Conservation (phyloP, 2,888 invertebrate species). For the Agrotis segetum region DNA sequence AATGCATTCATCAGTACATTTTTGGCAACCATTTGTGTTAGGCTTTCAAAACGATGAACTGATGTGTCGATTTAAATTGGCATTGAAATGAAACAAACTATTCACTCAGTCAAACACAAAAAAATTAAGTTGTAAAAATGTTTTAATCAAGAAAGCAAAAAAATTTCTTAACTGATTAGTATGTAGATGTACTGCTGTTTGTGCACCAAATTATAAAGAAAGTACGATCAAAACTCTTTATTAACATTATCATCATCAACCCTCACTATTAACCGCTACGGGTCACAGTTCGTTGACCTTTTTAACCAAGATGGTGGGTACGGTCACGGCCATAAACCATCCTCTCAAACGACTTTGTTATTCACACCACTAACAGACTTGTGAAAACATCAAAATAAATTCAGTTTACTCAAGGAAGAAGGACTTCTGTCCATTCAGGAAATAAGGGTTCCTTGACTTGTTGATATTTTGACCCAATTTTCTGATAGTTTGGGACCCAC, state of each 20-base stretch:
- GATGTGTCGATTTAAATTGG: too few species aligned
- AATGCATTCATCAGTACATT: too few species aligned
- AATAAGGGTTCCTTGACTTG: constrained; percentile 37
- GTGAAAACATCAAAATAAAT: constrained; percentile 5
- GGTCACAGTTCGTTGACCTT: constrained; percentile 23
- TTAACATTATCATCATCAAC: background rate
- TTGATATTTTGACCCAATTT: constrained; percentile 48
- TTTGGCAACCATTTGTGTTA: too few species aligned
- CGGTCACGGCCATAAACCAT: constrained; percentile 26
- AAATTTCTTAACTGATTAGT: too few species aligned
- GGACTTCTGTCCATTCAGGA: constrained; percentile 1
- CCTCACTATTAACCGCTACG: background rate
- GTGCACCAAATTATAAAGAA: background rate
- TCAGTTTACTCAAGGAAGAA: background rate
- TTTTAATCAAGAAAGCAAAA: too few species aligned
- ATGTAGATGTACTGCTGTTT: too few species aligned
- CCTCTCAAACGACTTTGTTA: constrained; percentile 41
- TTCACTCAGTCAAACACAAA: too few species aligned
- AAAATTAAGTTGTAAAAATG: too few species aligned
- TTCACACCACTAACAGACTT: constrained; percentile 26
- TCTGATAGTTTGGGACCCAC: constrained; percentile 10
- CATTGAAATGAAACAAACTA: too few species aligned
- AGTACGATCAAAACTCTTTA: background rate
- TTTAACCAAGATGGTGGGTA: constrained; percentile 13
- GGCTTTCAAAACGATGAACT: too few species aligned